Evolutionary conservation across 2,797 vertebrate genomes (phyloP).

Genomic region (Rhadinocentrus ornatus): DNA sequence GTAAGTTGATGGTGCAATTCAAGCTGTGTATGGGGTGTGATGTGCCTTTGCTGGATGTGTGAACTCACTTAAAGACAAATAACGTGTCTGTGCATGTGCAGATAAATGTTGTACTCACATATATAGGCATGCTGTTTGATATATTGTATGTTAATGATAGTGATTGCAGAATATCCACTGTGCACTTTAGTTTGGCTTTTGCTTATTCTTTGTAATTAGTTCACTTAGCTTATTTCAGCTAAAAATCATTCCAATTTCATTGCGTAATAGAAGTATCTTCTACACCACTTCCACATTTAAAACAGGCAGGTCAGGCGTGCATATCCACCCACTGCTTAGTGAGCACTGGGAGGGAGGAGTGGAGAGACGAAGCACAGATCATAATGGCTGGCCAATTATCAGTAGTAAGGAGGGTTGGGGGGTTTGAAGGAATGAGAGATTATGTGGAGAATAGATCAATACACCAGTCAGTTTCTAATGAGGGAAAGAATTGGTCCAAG

Average conservation of each 20-base stretch:
- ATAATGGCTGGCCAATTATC: constrained; percentile 80
- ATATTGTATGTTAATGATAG: constrained; percentile 27
- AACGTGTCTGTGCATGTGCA: constrained; percentile 4
- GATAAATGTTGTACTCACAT: constrained; percentile 20
- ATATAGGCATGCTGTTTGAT: constrained; percentile 1
- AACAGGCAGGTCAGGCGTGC: constrained; percentile 56
- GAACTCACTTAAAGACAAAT: constrained; percentile 11
- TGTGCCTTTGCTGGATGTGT: constrained; percentile 46
- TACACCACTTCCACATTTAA: constrained; percentile 15
- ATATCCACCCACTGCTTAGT: constrained; percentile 62
- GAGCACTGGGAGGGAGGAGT: constrained; percentile 52
- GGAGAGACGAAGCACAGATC: constrained; percentile 63
- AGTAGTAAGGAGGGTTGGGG: constrained; percentile 60
- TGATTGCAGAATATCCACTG: constrained; percentile 26
- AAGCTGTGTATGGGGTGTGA: constrained; percentile 50
- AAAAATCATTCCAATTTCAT: constrained; percentile 37
- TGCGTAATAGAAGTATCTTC: constrained; percentile 29
- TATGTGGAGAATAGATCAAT: constrained; percentile 79
- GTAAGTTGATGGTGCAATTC: constrained; percentile 59
- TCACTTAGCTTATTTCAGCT: constrained; percentile 21
- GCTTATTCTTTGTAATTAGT: constrained; percentile 55
- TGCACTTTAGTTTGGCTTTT: constrained; percentile 25
- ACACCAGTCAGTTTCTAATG: constrained; percentile 82
- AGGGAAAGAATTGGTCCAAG: constrained; percentile 81
- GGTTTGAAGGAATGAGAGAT: constrained; percentile 63